A percentile compares a stretch with the other conserved stretches of the same genome.
These are phyloP conservation scores for Aethes cnicana DNA, from an alignment of 2,888 invertebrate genomes.

Conservation along the genomic window DNA sequence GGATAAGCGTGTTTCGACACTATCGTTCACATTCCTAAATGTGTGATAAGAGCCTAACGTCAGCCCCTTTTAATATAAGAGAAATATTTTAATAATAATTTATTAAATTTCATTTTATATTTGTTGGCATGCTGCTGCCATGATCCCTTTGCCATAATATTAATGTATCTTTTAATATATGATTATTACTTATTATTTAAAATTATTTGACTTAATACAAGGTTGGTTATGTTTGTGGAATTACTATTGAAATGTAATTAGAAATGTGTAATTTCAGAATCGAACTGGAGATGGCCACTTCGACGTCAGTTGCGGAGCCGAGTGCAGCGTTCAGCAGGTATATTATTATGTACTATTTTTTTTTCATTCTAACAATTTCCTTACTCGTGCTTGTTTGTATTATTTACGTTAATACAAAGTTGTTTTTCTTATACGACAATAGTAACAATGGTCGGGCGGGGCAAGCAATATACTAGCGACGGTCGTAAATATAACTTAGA, in stretches of 20 bases:
- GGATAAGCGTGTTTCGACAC: too few relatives aligned
- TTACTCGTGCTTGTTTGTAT: not conserved
- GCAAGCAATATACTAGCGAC: constrained; percentile 35
- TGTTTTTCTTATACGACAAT: constrained; percentile 23
- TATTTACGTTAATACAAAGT: constrained; percentile 28
- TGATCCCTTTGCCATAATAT: too few relatives aligned
- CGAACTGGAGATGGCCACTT: constrained; percentile 86
- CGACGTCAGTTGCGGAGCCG: constrained; percentile 86
- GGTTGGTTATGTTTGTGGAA: too few relatives aligned
- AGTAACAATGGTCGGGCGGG: constrained; percentile 21
- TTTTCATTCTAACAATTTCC: not conserved
- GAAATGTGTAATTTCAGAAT: constrained; percentile 77
- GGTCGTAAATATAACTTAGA: constrained; percentile 47
- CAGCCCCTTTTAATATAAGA: too few relatives aligned
- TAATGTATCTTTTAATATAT: too few relatives aligned
- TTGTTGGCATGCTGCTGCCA: too few relatives aligned
- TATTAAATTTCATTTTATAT: too few relatives aligned
- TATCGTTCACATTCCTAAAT: too few relatives aligned
- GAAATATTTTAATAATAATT: too few relatives aligned
- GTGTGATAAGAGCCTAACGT: too few relatives aligned
- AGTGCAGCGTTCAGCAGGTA: constrained; percentile 89
- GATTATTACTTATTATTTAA: too few relatives aligned
- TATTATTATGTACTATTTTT: constrained; percentile 40
- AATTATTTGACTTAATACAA: too few relatives aligned
- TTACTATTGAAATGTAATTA: not conserved